phyloP scores from a whole-genome alignment of 2,888 invertebrate genomes.

The Oscheius onirici region DNA sequence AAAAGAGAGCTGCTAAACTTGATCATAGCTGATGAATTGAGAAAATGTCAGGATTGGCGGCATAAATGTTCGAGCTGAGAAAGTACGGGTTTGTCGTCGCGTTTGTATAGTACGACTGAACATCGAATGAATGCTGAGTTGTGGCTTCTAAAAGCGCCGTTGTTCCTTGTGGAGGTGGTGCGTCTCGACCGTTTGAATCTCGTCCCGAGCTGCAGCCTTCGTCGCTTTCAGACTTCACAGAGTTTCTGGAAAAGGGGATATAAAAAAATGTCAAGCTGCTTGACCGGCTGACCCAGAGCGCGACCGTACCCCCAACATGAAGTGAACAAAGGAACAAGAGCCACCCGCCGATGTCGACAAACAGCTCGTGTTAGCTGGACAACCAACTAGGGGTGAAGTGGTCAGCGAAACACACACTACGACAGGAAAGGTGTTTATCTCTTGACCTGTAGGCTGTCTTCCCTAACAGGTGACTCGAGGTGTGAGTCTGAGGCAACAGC shows the following conservation, averaged over 20 bases:
- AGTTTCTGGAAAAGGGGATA: conserved; percentile 24
- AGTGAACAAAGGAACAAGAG: conserved; percentile 29
- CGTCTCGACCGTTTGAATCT: conserved; percentile 39
- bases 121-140: conserved; percentile 26
- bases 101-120: conserved; percentile 27
- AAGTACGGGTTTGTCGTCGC: conserved; percentile 8
- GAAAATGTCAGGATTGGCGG: conserved; percentile 20
- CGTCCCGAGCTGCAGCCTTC: conserved; percentile 55
- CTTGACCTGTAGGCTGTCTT: conserved; percentile 9
- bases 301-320: conserved; percentile 12
- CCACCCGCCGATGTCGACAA: conserved; percentile 28
- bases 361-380: conserved; percentile 31
- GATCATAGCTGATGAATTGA: conserved; percentile 21
- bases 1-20: not conserved
- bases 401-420: conserved; percentile 24
- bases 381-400: conserved; percentile 33
- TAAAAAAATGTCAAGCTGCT: not conserved
- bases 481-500: too few species aligned
- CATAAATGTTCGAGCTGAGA: not conserved
- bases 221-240: conserved; percentile 48
- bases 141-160: conserved; percentile 10
- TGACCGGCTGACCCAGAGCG: conserved; percentile 15
- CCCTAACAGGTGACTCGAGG: not conserved
- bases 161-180: not conserved
- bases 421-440: conserved; percentile 18